Base-by-base conservation (phyloP, 2,888 invertebrate genomes). In the Phalera bucephala region DNA sequence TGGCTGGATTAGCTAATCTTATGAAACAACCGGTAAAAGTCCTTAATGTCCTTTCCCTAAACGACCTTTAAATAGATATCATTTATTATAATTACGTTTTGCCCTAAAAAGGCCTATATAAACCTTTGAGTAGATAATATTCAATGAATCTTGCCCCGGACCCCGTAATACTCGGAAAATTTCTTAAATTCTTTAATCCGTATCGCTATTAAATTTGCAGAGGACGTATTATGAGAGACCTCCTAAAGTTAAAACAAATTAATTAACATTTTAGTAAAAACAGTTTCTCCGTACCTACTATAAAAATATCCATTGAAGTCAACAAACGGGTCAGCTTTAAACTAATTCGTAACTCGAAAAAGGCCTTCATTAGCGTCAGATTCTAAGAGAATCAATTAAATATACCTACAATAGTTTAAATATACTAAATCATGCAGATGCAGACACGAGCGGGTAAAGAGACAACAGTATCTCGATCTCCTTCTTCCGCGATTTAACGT, bases 151-250 rank as follows among this genome's bases (percentile, higher is more conserved):
- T 45, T 27, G 12, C 10, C 22, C 32, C 38, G 30, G 30, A 23
- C 32, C 11, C 19, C 19, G 40, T 33, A 39, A 38, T 20, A 31
- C 36, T 30, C 35, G 47, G 41, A 35, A 38, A 54, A 44, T 52
- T 40, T 47, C 33, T 25, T 22, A 27, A 42, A 59, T 40, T 51
- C 37, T 51, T 40, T 54, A 51, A 56, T 51, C 51, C 31, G 2
- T 26, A 22, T 36, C 23, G 33, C 33, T 32, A 33, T 42, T 38
- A 40, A 41, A 37, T 27, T 38, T 26, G 31, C 28, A 39, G 34
- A 39, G 25, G 40, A 56, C 31, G 40, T 34, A 40, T 40, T 30
- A 27, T 27, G 23, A 39, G 34, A 44, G 36, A 31, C 21, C 31
- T 36, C 13, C 26, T 15, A n/a, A 33, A 29, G 26, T 35, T 36